A percentile compares a stretch with the other conserved stretches of the same genome.
Conservation (phyloP, 2,113 vertebrate genomes). For the Rhabdornis inornatus region DNA sequence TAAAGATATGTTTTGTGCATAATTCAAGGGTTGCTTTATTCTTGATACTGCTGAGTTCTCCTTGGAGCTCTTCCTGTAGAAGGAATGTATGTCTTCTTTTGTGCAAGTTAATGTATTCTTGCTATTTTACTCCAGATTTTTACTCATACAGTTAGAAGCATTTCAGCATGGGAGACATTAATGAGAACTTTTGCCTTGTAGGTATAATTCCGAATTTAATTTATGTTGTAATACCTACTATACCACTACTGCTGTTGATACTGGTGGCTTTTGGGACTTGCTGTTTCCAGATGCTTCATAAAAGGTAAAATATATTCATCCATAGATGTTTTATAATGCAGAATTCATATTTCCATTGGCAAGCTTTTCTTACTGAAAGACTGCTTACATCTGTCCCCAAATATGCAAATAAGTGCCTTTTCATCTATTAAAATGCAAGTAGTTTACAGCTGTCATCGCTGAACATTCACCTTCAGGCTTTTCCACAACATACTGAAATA, state of each 20-base stretch:
- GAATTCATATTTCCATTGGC: constrained; percentile 22
- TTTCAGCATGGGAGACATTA: background rate
- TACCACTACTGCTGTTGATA: constrained; percentile 93
- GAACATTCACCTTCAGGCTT: background rate
- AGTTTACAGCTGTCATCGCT: background rate
- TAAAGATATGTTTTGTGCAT: background rate
- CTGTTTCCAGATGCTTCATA: constrained; percentile 91
- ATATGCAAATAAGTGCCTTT: background rate
- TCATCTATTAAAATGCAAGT: background rate
- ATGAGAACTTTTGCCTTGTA: constrained; percentile 58
- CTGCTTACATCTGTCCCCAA: constrained; percentile 1
- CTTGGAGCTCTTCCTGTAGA: background rate
- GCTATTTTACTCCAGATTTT: background rate
- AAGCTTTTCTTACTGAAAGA: constrained; percentile 4
- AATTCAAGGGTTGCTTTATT: background rate
- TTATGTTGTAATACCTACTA: constrained; percentile 93
- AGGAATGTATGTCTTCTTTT: background rate
- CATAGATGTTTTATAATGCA: background rate
- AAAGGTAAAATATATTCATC: constrained; percentile 76
- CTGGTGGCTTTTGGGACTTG: constrained; percentile 93
- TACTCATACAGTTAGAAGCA: background rate
- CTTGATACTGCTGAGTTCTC: background rate
- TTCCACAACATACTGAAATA: background rate
- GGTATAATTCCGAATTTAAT: constrained; percentile 90
- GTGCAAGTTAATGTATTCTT: background rate